Percentiles rank a stretch among this genome's conserved stretches.
Evolutionary conservation across 1,140 invertebrate genomes (phyloP).

Genomic region (Schmidtea mediterranea): DNA sequence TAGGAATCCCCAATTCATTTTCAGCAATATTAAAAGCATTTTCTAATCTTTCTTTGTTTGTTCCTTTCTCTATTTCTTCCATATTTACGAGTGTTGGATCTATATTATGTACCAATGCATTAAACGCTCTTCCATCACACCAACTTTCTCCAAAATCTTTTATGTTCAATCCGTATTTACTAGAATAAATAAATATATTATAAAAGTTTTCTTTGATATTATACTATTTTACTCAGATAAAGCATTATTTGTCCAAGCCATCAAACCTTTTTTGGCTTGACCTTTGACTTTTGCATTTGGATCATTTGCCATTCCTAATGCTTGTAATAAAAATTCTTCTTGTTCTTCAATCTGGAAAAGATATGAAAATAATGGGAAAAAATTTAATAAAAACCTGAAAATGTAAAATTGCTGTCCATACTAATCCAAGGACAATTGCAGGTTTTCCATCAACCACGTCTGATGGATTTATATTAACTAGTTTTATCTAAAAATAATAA

Average conservation of each 20-base stretch:
- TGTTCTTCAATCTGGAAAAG: constrained; percentile 6
- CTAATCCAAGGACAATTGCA: constrained; percentile 74
- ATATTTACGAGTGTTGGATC: constrained; percentile 63
- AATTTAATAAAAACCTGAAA: constrained; percentile 52
- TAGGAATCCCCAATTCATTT: constrained; percentile 81
- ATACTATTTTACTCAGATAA: constrained; percentile 46
- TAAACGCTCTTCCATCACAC: constrained; percentile 80
- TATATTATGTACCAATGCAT: constrained; percentile 77
- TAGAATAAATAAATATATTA: constrained; percentile 20
- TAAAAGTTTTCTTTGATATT: neutral
- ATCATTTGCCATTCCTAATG: constrained; percentile 29
- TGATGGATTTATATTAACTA: constrained; percentile 90
- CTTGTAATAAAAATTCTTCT: constrained; percentile 5
- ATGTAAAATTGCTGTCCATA: constrained; percentile 97
- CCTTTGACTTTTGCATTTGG: constrained; percentile 32
- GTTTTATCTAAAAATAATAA: constrained; percentile 45
- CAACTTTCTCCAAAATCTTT: constrained; percentile 82
- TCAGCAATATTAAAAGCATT: constrained; percentile 75
- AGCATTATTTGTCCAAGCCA: constrained; percentile 75
- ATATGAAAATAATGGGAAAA: neutral
- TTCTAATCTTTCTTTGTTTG: constrained; percentile 37
- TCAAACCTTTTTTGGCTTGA: constrained; percentile 59
- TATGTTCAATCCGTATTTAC: constrained; percentile 56
- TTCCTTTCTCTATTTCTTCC: constrained; percentile 24
- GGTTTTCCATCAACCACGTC: constrained; percentile 91